phyloP scores from a whole-genome alignment of 2,797 vertebrate genomes.

The Tragopan temminckii region DNA sequence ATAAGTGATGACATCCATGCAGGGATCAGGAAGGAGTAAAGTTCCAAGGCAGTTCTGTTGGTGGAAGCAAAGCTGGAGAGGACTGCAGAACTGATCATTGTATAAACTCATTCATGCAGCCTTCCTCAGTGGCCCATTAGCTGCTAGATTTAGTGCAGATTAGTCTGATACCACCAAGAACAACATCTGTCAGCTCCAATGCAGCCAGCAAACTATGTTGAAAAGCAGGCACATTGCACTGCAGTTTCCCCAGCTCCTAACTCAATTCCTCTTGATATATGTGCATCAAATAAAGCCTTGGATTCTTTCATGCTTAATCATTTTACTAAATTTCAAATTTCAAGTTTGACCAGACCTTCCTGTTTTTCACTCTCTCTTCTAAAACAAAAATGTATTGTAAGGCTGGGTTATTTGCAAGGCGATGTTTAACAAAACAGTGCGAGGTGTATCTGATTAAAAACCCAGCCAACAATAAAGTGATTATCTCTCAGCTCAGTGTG shows the following conservation, averaged over 20 bases:
- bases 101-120: not conserved
- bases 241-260: not conserved
- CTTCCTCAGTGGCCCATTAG: not conserved
- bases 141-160: not conserved
- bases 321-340: not conserved
- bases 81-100: not conserved
- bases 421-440: slow-evolving; percentile 65
- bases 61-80: not conserved
- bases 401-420: slow-evolving; percentile 34
- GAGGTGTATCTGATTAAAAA: slow-evolving; percentile 71
- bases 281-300: not conserved
- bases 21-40: not conserved
- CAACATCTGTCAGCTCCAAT: slow-evolving; percentile 21
- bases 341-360: not conserved
- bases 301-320: not conserved
- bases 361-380: not conserved
- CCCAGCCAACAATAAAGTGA: slow-evolving; percentile 70
- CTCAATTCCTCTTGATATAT: not conserved
- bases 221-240: not conserved
- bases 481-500: slow-evolving; percentile 73
- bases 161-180: not conserved
- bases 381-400: slow-evolving; percentile 11
- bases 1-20: rapidly evolving
- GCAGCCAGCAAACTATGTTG: not conserved
- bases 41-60: not conserved